phyloP scores from a whole-genome alignment of 2,888 invertebrate genomes.

The Catocala sponsa region DNA sequence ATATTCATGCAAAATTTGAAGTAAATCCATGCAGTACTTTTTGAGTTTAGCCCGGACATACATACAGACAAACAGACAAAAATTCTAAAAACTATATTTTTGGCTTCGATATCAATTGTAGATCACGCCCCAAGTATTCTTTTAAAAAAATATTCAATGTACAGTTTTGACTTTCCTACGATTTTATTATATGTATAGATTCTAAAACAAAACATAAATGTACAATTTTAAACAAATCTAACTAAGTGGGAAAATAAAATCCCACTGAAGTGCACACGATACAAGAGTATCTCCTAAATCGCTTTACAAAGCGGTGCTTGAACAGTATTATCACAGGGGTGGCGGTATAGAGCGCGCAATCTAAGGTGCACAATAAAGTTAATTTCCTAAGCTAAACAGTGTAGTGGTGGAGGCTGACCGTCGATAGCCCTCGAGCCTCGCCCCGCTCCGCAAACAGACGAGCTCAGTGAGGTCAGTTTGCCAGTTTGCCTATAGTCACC shows the following conservation, averaged over 20 bases:
- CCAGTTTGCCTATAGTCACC: slow-evolving; percentile 14
- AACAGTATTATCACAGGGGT: slow-evolving; percentile 32
- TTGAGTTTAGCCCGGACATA: too few species aligned
- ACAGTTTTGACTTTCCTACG: too few species aligned
- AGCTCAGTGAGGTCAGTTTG: slow-evolving; percentile 11
- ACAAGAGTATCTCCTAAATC: slow-evolving; percentile 39
- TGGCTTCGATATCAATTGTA: too few species aligned
- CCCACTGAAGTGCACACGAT: slow-evolving; percentile 9
- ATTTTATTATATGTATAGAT: too few species aligned
- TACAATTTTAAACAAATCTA: background rate
- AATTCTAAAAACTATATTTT: too few species aligned
- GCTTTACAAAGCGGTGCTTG: slow-evolving; percentile 44
- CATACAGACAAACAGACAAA: too few species aligned
- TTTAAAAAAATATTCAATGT: too few species aligned
- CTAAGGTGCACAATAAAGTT: slow-evolving; percentile 72
- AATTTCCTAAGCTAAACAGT: slow-evolving; percentile 73
- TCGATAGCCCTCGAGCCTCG: slow-evolving; percentile 33
- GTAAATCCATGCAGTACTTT: too few species aligned
- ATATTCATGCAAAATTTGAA: too few species aligned
- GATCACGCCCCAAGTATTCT: too few species aligned
- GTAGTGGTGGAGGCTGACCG: slow-evolving; percentile 18
- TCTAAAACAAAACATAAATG: background rate
- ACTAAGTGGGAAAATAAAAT: background rate
- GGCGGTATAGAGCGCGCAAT: slow-evolving; percentile 52
- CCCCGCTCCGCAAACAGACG: slow-evolving; percentile 33